Base-by-base conservation (phyloP, 1,140 invertebrate species). In the Megathymus violae region DNA sequence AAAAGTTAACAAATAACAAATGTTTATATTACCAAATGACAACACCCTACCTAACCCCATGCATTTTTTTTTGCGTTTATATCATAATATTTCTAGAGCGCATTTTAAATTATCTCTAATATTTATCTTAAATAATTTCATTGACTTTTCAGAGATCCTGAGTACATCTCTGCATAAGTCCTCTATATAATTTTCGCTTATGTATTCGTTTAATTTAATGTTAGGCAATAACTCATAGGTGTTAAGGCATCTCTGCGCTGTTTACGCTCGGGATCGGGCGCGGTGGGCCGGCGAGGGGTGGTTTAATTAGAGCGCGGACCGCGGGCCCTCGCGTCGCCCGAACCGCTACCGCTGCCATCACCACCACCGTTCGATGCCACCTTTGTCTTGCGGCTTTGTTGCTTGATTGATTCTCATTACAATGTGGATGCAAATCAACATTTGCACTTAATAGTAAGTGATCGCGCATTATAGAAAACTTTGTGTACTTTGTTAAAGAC, bases 301-400 rank as follows among this genome's bases (percentile, higher is more conserved):
- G 77, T 86, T 86, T 86, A 86, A 86, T 86, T 84, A 84, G 83
- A 78, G 65, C 81, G 78, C 76, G 80, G 76, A 75, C 74, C 75
- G 72, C 82, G 79, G 71, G 73, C n/a, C n/a, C n/a, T n/a, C n/a
- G 71, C 72, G 74, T 75, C 74, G 48, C 48, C 74, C 72, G 71
- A 71, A 71, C 71, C 68, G 70, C 68, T 71, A 64, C 68, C 71
- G 59, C 61, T 16, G 58, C 17, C 9, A n/a, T 22, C 38, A 34
- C 36, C 40, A 15, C 58, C 44, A 36, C n/a, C n/a, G n/a, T n/a
- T n/a, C n/a, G n/a, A 64, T 50, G 61, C 69, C 68, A 71, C n/a
- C n/a, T n/a, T 77, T 77, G 68, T 75, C 62, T 66, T 59, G 41
- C n/a, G n/a, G n/a, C n/a, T n/a, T n/a, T n/a, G n/a, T n/a, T n/a